Evolutionary conservation across 1,140 invertebrate species (phyloP), one percentile per base, ranked within the genome.

Genomic region (Bombus cullumanus): DNA sequence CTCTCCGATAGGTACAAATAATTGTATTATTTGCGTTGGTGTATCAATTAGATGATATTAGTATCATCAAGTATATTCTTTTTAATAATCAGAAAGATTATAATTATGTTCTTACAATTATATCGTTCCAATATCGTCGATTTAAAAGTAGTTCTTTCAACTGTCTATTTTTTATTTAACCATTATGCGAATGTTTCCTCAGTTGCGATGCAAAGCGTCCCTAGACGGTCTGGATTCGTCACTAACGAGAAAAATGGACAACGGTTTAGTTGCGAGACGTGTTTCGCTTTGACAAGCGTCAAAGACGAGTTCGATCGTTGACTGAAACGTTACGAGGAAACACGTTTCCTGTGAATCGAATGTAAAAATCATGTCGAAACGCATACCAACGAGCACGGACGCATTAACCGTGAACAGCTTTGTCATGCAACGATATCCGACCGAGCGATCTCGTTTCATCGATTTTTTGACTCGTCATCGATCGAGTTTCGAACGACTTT

Each of bases 401-500:
- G 64, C 75, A 57, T 68, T 31, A 71, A 78, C 74, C 74, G 37
- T 83, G 74, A 77, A 83, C 43, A 18, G 53, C 25, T 64, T 66
- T 25, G 71, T 76, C 81, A 59, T 39, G 81, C 59, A 41, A 57
- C 62, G 62, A 66, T 83, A 83, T 57, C 73, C 73, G 43, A 57
- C 22, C 47, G 64, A 69, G 25, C 59, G 75, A 79, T 84, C 76
- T 59, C 41, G 82, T 79, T 84, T 71, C 82, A 71, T 71, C 47
- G 82, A 84, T 71, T 75, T 62, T 84, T 84, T 37, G 34, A 57
- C 71, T 59, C 66, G 15, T 25, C 68, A 34, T 47, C 34, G 77
- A 72, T 62, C 53, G 68, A 31, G 53, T 85, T 57, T 62, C 77
- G 66, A 80, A 59, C 76, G 53, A 64, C 68, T 85, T 80, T 85